phyloP scores from a whole-genome alignment of 2,113 vertebrate genomes.

The Tretioscincus oriximinensis region DNA sequence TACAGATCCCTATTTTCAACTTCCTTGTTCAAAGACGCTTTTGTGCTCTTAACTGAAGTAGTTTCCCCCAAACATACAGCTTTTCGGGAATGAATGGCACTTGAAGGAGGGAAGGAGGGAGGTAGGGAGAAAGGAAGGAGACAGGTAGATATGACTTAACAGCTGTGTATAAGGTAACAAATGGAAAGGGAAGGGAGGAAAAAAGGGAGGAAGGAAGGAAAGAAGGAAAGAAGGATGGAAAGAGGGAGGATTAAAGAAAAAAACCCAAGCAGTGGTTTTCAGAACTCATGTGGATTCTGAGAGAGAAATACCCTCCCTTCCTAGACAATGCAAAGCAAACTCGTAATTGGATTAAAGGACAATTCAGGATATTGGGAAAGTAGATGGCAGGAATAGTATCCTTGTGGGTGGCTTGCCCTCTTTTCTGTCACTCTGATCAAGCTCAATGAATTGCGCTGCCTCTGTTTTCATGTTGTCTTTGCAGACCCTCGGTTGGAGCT shows the following conservation, averaged over 20 bases:
- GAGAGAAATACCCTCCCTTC: neutral
- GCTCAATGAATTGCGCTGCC: slow-evolving; percentile 63
- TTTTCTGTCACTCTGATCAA: slow-evolving; percentile 55
- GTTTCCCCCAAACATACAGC: slow-evolving; percentile 23
- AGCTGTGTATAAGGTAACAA: too few relatives aligned
- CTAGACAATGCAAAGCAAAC: slow-evolving; percentile 6
- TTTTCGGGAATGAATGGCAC: slow-evolving; percentile 40
- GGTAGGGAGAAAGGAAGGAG: too few relatives aligned
- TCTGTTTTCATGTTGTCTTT: slow-evolving; percentile 63
- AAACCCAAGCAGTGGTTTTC: neutral
- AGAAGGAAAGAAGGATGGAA: too few relatives aligned
- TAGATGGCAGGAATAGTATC: slow-evolving; percentile 50
- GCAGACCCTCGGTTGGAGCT: slow-evolving; percentile 65
- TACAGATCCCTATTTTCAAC: slow-evolving; percentile 53
- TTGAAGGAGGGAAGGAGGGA: too few relatives aligned
- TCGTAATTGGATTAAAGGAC: slow-evolving; percentile 69
- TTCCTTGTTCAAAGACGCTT: slow-evolving; percentile 52
- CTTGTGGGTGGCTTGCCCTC: slow-evolving; percentile 43
- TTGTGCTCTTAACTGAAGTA: slow-evolving; percentile 45
- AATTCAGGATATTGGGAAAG: slow-evolving; percentile 56
- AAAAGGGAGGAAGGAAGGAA: too few relatives aligned
- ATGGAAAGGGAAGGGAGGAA: too few relatives aligned
- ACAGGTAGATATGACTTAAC: too few relatives aligned
- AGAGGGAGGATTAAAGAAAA: too few relatives aligned
- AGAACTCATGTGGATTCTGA: neutral